Conservation (phyloP, 2,797 vertebrate species). For the Bufotes viridis region DNA sequence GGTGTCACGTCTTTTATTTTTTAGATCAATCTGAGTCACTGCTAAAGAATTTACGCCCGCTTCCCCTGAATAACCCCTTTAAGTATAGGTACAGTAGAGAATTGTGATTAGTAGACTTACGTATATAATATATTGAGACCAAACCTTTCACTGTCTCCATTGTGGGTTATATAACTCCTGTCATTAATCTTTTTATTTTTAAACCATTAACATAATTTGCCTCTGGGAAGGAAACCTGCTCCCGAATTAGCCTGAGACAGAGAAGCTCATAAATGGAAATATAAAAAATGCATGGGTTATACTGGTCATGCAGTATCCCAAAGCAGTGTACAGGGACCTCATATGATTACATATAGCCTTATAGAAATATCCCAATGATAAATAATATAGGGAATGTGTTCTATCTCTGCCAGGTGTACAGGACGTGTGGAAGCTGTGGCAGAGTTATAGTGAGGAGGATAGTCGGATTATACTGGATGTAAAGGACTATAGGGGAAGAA, state of each 20-base stretch:
- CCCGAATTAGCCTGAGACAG: slow-evolving; percentile 39
- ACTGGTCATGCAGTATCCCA: slow-evolving; percentile 27
- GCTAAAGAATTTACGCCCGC: too few species aligned
- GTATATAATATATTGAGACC: neutral
- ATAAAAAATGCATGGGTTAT: slow-evolving; percentile 54
- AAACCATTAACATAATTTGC: slow-evolving; percentile 42
- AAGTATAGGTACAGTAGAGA: neutral
- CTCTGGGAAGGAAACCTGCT: slow-evolving; percentile 44
- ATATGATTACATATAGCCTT: neutral
- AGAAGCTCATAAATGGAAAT: slow-evolving; percentile 47
- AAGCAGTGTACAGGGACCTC: neutral
- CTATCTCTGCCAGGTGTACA: neutral
- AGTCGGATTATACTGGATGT: neutral
- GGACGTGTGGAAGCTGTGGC: too few species aligned
- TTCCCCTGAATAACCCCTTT: too few species aligned
- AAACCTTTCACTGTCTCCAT: slow-evolving; percentile 10
- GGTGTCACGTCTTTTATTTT: too few species aligned
- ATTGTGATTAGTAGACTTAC: neutral
- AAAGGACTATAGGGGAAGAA: too few species aligned
- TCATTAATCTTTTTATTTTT: slow-evolving; percentile 45
- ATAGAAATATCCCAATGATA: neutral
- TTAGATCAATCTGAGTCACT: too few species aligned
- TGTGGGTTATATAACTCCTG: neutral
- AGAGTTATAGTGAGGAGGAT: neutral
- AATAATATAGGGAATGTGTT: neutral